A percentile compares a stretch with the other conserved stretches of the same genome.
Conservation (phyloP, 2,888 invertebrate species). For the Oxystoma pomonae region DNA sequence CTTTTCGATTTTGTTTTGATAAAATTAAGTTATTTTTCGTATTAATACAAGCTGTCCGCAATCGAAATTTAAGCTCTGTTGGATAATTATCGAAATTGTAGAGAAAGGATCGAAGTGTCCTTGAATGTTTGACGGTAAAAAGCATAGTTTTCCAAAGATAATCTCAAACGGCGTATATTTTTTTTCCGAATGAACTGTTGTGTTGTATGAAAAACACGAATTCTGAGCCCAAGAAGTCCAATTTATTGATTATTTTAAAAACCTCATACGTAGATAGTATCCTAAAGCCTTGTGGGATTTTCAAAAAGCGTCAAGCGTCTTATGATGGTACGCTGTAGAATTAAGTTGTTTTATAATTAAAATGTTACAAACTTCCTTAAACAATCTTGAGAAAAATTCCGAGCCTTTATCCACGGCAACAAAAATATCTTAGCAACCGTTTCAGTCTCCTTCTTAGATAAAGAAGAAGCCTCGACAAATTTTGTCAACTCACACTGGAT, state of each 20-base stretch:
- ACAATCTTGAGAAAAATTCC: too few relatives aligned
- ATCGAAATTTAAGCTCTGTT: background rate
- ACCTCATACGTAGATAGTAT: background rate
- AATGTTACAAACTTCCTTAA: too few relatives aligned
- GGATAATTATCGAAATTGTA: background rate
- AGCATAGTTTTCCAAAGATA: background rate
- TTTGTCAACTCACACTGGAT: too few relatives aligned
- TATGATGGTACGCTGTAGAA: background rate
- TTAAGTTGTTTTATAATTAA: too few relatives aligned
- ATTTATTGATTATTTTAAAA: background rate
- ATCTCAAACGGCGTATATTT: slow-evolving; percentile 1
- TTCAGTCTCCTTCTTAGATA: too few relatives aligned
- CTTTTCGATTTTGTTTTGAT: background rate
- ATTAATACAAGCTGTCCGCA: background rate
- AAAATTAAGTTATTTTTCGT: background rate
- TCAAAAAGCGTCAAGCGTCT: background rate
- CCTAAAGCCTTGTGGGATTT: background rate
- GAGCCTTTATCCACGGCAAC: too few relatives aligned
- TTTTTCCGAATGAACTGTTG: background rate
- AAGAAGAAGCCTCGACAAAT: too few relatives aligned
- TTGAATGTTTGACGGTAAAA: too few relatives aligned
- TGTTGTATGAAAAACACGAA: background rate
- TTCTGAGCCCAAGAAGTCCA: background rate
- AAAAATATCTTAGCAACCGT: too few relatives aligned
- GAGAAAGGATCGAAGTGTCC: too few relatives aligned